Conservation (phyloP, 37 sponge, comb jelly and placozoan genomes). For the Ianthella basta region DNA sequence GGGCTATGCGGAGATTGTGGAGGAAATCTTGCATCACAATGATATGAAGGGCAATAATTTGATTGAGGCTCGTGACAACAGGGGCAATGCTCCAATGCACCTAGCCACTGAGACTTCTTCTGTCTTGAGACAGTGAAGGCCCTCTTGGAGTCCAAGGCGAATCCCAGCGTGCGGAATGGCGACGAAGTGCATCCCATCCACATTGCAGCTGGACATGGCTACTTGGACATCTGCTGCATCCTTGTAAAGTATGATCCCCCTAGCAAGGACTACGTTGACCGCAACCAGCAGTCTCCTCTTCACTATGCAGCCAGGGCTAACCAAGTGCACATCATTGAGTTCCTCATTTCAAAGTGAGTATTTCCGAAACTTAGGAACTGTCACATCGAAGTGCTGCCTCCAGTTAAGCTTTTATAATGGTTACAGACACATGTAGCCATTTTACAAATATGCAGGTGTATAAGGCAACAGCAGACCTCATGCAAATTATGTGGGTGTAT, state of each 20-base stretch:
- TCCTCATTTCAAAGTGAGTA: slow-evolving; percentile 78
- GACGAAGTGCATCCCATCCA: slow-evolving; percentile 74
- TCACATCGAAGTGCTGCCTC: no score
- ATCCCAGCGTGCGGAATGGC: slow-evolving; percentile 38
- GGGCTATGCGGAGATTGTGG: slow-evolving; percentile 68
- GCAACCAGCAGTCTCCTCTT: slow-evolving; percentile 66
- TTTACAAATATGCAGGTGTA: no score
- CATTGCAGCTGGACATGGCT: slow-evolving; percentile 82
- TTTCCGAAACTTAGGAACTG: no score
- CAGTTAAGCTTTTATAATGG: no score
- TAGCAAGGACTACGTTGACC: slow-evolving; percentile 41
- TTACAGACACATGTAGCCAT: no score
- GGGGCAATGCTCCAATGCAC: slow-evolving; percentile 76
- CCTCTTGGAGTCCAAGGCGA: slow-evolving; percentile 54
- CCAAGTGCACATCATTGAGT: slow-evolving; percentile 74
- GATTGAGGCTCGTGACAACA: slow-evolving; percentile 52
- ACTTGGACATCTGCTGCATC: slow-evolving; percentile 57
- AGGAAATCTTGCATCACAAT: slow-evolving; percentile 41
- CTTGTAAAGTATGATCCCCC: slow-evolving; percentile 45
- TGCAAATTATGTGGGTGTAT: no score
- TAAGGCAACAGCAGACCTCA: no score
- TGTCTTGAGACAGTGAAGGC: slow-evolving; percentile 65
- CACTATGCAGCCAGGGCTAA: slow-evolving; percentile 84
- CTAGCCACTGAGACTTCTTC: slow-evolving; percentile 80
- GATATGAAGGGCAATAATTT: slow-evolving; percentile 8